Evolutionary conservation across 2,888 invertebrate species (phyloP).

Genomic region (Keiferia lycopersicella): DNA sequence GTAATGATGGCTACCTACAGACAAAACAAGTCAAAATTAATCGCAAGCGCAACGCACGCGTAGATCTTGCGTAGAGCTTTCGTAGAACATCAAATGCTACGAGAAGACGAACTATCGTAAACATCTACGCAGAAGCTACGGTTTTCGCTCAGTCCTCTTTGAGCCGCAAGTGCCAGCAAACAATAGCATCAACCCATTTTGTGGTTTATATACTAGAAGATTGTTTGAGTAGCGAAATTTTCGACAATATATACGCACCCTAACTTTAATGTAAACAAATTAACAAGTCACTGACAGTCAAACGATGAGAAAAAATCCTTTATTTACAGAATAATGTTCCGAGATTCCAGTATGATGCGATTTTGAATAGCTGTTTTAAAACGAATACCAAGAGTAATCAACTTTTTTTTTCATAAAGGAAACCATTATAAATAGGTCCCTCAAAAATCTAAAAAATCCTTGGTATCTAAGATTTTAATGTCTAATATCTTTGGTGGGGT

Average conservation of each 20-base stretch:
- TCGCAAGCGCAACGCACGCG: not conserved
- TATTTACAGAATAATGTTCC: conserved; percentile 19
- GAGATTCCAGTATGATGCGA: conserved; percentile 22
- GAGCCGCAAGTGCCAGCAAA: too few species aligned
- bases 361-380: conserved; percentile 5
- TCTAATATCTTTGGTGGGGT: too few species aligned
- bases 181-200: too few species aligned
- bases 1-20: too few species aligned
- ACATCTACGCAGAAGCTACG: not conserved
- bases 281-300: conserved; percentile 28
- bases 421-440: not conserved
- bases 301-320: conserved; percentile 23
- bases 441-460: too few species aligned
- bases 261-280: conserved; percentile 30
- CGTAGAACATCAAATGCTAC: not conserved
- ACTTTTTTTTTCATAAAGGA: not conserved
- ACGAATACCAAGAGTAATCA: not conserved
- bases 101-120: not conserved
- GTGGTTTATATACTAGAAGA: too few species aligned
- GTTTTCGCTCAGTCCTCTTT: not conserved
- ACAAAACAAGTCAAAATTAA: too few species aligned
- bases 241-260: not conserved
- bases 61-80: not conserved
- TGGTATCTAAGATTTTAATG: too few species aligned
- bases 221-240: too few species aligned